A percentile compares a stretch with the other conserved stretches of the same genome.
These are phyloP conservation scores for Hucho hucho DNA, from an alignment of 2,113 vertebrate species.

Conservation along the genomic window DNA sequence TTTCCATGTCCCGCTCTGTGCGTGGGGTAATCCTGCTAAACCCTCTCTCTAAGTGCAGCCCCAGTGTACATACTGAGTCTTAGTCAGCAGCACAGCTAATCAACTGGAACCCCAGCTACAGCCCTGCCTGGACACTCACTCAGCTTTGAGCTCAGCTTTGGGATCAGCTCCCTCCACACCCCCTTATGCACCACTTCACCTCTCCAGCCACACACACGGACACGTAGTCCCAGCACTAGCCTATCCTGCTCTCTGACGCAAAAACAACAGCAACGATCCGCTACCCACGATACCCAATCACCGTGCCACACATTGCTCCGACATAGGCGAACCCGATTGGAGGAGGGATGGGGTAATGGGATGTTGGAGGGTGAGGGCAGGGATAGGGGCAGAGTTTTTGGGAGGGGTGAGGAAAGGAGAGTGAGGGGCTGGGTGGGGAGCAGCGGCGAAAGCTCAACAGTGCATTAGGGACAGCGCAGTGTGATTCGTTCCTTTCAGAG, in stretches of 20 bases:
- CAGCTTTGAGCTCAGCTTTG: not conserved
- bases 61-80: not conserved
- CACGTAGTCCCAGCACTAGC: not conserved
- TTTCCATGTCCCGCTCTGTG: no score
- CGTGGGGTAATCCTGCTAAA: no score
- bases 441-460: slow-evolving; percentile 55
- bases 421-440: not conserved
- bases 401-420: slow-evolving; percentile 36
- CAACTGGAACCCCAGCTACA: not conserved
- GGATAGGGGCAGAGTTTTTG: not conserved
- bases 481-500: slow-evolving; percentile 69
- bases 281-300: slow-evolving; percentile 37
- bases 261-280: not conserved
- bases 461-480: slow-evolving; percentile 62
- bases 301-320: slow-evolving; percentile 32
- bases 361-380: slow-evolving; percentile 23
- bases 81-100: not conserved
- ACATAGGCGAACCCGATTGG: slow-evolving; percentile 44
- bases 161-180: not conserved
- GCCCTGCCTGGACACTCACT: not conserved
- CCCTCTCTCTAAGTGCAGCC: not conserved
- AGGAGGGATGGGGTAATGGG: slow-evolving; percentile 29
- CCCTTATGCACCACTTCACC: not conserved
- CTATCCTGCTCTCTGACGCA: not conserved
- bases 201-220: slow-evolving; percentile 1